These are phyloP conservation scores for Tetragonula carbonaria DNA, from an alignment of 2,888 invertebrate species.

Conservation along the genomic window DNA sequence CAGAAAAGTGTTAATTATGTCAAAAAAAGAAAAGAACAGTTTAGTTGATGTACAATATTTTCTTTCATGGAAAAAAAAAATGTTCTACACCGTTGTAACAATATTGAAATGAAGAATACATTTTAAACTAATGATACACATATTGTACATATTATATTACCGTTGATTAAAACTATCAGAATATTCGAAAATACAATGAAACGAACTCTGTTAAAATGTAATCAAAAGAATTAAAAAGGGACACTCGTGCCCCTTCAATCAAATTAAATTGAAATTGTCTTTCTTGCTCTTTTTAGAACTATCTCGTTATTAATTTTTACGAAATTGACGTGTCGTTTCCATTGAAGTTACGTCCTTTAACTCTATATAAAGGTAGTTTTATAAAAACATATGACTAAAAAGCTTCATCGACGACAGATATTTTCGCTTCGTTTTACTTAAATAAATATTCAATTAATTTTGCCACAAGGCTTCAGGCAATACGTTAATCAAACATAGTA, in stretches of 20 bases:
- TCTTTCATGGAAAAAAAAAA: no score
- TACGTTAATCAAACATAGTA: not conserved
- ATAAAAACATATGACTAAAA: not conserved
- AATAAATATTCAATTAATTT: not conserved
- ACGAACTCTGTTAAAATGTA: not conserved
- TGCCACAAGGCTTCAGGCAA: not conserved
- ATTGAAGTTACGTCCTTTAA: not conserved
- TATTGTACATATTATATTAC: no score
- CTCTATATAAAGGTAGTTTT: not conserved
- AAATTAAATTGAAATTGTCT: not conserved
- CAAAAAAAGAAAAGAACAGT: no score
- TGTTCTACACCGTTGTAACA: no score
- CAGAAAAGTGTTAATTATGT: no score
- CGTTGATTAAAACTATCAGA: no score
- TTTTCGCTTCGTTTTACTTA: not conserved
- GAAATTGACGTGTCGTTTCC: not conserved
- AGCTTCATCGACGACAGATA: not conserved
- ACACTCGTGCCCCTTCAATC: not conserved
- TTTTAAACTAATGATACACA: no score
- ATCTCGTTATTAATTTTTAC: slow-evolving; percentile 3
- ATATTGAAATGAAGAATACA: no score
- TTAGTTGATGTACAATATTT: no score
- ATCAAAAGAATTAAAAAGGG: not conserved
- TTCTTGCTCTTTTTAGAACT: not conserved
- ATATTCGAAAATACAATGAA: no score